Evolutionary conservation across 2,888 invertebrate species (phyloP), one percentile per base, ranked within the genome.

Genomic region (Dynastes hyllus): DNA sequence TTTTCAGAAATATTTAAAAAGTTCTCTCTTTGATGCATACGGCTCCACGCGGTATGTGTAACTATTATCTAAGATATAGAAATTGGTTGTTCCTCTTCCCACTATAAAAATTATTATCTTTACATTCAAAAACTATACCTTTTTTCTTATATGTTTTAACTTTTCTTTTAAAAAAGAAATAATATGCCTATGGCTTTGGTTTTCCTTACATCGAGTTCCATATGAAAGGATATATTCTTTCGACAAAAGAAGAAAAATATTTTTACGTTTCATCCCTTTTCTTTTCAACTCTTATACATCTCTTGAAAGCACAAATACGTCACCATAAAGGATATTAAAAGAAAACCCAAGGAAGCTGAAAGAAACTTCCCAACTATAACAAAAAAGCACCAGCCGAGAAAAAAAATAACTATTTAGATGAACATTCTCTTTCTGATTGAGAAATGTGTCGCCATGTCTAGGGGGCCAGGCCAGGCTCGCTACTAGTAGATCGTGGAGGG

Each of bases 391-490:
- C 22, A 16, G 16, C 40, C 45, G 67, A 67, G 40, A 37, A n/a
- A 70, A 71, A 9, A 71, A 58, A 32, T 8, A 71, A 71, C 71
- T 71, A 40, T 55, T 55, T 55, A 55, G 69, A 69, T 69, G 69
- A 69, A 69, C 71, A 58, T 71, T 37, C 32, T 37, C 71, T 37
- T 58, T 4, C 71, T 55, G 69, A 69, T 69, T 69, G 71, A 71
- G 55, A 71, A 55, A 71, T 55, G 71, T 71, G 71, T 71, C 55
- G 71, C 58, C 71, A 55, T 51, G 69, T 69, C 69, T 69, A 37
- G 22, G 45, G 69, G 45, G 9, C 45, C 37, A 9, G 50, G 40
- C 51, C 22, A 37, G 16, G 55, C 13, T n/a, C 27, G 61, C 29
- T 61, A 61, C 11, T 27, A 58, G 3, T 27, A 71, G 32, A 8